phyloP scores from a whole-genome alignment of 2,888 invertebrate genomes.

The Hyppa rectilinea region DNA sequence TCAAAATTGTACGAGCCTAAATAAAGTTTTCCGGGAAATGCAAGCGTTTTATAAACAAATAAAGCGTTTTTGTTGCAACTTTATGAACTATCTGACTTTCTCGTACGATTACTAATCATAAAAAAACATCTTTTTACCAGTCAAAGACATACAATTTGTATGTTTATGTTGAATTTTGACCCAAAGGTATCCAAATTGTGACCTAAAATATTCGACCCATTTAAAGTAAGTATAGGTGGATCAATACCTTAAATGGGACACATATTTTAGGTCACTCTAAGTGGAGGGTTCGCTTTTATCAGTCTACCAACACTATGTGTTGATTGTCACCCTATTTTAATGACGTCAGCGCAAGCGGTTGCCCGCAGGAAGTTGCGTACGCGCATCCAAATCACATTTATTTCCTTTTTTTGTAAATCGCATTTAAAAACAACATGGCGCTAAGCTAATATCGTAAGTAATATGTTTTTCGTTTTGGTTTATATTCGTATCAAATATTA shows the following conservation, averaged over 20 bases:
- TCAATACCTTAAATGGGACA: slow-evolving; percentile 38
- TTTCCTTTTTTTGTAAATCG: slow-evolving; percentile 63
- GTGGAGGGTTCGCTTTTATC: slow-evolving; percentile 22
- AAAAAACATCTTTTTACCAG: neutral
- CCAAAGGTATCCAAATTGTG: neutral
- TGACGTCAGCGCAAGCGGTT: slow-evolving; percentile 54
- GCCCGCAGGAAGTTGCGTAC: slow-evolving; percentile 79
- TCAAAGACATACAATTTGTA: neutral
- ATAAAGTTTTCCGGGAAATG: neutral
- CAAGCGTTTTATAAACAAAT: neutral
- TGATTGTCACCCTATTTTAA: slow-evolving; percentile 64
- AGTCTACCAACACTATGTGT: slow-evolving; percentile 13
- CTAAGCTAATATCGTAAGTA: slow-evolving; percentile 1
- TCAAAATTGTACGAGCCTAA: neutral
- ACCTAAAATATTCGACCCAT: slow-evolving; percentile 10
- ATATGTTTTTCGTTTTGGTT: neutral
- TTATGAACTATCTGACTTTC: neutral
- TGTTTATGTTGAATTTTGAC: neutral
- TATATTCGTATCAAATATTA: slow-evolving; percentile 5
- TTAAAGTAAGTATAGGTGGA: neutral
- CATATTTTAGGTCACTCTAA: slow-evolving; percentile 26
- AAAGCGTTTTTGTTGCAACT: neutral
- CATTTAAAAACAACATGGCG: slow-evolving; percentile 30
- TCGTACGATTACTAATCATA: neutral
- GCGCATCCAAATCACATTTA: slow-evolving; percentile 70